Conservation (phyloP, 2,113 vertebrate species). For the Plecotus auritus region DNA sequence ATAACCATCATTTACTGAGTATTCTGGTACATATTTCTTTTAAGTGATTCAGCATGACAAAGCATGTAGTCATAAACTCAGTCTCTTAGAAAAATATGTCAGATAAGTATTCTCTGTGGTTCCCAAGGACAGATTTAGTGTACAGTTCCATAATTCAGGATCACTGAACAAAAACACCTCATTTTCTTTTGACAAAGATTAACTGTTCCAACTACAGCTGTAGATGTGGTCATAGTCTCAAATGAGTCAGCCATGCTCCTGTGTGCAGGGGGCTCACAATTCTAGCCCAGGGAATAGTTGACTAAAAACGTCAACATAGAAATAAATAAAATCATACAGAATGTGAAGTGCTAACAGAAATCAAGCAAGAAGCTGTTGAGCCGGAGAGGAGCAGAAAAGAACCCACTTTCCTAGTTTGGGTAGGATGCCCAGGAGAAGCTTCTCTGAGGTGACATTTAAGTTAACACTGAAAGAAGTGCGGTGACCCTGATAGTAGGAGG, state of each 20-base stretch:
- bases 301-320: neutral
- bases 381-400: neutral
- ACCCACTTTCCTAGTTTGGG: neutral
- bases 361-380: neutral
- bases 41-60: neutral
- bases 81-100: neutral
- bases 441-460: neutral
- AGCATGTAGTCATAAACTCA: neutral
- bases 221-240: neutral
- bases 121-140: neutral
- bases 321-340: neutral
- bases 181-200: neutral
- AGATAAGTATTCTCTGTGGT: neutral
- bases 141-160: neutral
- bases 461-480: neutral
- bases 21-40: neutral
- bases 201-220: neutral
- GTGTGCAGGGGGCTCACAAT: neutral
- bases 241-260: neutral
- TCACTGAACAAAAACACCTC: neutral
- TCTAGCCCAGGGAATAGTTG: neutral
- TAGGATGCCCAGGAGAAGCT: neutral
- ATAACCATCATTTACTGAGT: neutral
- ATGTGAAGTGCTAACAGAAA: neutral
- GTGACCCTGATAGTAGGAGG: neutral